Evolutionary conservation across 64 coral and sea anemone species (phyloP).

Genomic region (Stichodactyla helianthus): DNA sequence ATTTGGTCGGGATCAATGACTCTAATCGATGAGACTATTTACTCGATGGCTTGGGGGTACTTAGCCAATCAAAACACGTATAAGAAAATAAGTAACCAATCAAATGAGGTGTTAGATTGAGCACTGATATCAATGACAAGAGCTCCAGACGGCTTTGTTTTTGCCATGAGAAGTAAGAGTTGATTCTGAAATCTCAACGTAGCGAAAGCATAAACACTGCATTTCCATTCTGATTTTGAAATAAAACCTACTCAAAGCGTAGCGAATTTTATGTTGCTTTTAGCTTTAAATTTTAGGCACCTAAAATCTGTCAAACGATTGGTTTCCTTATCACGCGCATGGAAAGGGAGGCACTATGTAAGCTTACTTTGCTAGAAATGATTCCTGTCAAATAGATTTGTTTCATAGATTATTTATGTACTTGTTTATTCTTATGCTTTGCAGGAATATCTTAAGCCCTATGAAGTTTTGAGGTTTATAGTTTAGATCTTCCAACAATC

Average conservation of each 20-base stretch:
- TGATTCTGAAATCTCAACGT: not conserved
- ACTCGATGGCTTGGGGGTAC: not conserved
- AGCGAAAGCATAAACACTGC: not conserved
- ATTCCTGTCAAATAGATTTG: not conserved
- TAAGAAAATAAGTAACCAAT: slow-evolving; percentile 14
- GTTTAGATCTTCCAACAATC: not conserved
- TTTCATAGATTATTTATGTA: slow-evolving; percentile 3
- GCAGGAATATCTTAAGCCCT: not conserved
- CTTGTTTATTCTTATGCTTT: not conserved
- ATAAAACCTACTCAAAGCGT: not conserved
- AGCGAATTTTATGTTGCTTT: too few relatives aligned
- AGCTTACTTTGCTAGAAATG: not conserved
- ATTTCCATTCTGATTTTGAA: not conserved
- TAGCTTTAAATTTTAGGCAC: too few relatives aligned
- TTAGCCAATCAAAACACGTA: slow-evolving; percentile 15
- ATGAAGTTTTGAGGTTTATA: not conserved
- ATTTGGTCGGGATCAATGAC: slow-evolving; percentile 26
- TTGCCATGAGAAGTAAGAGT: not conserved
- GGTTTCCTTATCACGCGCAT: not conserved
- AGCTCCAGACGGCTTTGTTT: slow-evolving; percentile 29
- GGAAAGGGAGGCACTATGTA: not conserved
- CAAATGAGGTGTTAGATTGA: slow-evolving; percentile 7
- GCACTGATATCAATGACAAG: slow-evolving; percentile 27
- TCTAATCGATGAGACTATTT: slow-evolving; percentile 16
- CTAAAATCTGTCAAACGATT: not conserved